Evolutionary conservation across 1,140 invertebrate species (phyloP), one percentile per base, ranked within the genome.

Genomic region (Drosophila rhopaloa): DNA sequence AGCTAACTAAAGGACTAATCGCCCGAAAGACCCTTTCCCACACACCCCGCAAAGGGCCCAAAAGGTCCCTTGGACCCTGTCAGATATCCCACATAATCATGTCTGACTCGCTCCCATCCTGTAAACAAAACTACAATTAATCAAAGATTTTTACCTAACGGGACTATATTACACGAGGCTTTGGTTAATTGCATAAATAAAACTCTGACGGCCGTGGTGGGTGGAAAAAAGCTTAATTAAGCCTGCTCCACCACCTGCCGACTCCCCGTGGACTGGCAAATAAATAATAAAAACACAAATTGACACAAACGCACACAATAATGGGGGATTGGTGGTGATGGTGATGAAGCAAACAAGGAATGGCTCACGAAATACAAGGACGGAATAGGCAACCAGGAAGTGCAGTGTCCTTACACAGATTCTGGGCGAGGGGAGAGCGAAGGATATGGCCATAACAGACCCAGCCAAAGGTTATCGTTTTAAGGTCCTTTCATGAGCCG

Each of bases 111-210:
- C 44, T 81, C 63, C 75, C 66, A 73, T 50, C 84, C 29, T 76
- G 84, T 88, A 88, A 88, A 89, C 84, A 88, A 88, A 88, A 88
- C 84, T 88, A 84, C 84, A 88, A 88, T 88, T 88, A 88, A 88
- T 88, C 84, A 88, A 88, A 89, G 84, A 88, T 88, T 89, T 50
- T 89, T 71, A 78, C 76, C 76, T 70, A 58, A 72, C 63, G 32
- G 67, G 76, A 76, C 83, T 70, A 79, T 83, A 88, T 89, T 89
- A 88, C 84, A 88, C 76, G 73, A 71, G 68, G 84, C 80, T 84
- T 88, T 88, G 84, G 65, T 89, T 89, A 88, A 89, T 89, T 89
- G 83, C 83, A 88, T 84, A 88, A 89, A 83, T 89, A 88, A 88
- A 85, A 79, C 56, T 70, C 59, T 57, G 47, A 58, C 56, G 57